Evolutionary conservation across 2,113 vertebrate species (phyloP).

Genomic region (Otolemur garnettii): DNA sequence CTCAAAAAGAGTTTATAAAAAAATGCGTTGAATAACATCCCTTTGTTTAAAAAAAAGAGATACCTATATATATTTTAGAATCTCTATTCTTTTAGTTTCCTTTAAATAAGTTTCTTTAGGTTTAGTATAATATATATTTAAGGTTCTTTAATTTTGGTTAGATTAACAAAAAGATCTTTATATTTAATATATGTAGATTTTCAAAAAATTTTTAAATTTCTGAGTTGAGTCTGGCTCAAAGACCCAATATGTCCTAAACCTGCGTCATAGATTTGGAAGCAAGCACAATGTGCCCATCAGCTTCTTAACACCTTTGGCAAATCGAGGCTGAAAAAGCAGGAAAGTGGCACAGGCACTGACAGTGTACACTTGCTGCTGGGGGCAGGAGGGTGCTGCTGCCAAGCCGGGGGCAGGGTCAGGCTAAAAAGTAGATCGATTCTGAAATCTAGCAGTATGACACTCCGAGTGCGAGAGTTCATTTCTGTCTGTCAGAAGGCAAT

Average conservation of each 20-base stretch:
- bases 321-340: not conserved
- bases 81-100: not conserved
- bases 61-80: not conserved
- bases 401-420: no score
- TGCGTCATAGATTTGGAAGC: not conserved
- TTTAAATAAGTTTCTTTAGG: not conserved
- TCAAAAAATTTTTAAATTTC: not conserved
- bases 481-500: fast-evolving
- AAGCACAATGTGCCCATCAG: not conserved
- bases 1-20: not conserved
- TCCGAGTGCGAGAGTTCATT: no score
- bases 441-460: not conserved
- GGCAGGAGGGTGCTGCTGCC: not conserved
- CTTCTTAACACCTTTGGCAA: not conserved
- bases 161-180: not conserved
- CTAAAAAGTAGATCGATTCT: not conserved
- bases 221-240: not conserved
- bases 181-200: no score
- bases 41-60: not conserved
- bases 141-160: not conserved
- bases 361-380: no score
- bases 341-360: fast-evolving
- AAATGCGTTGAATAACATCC: not conserved
- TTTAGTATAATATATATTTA: not conserved
- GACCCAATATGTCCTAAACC: not conserved